Percentiles rank a stretch among this genome's conserved stretches.
Conservation (phyloP, 2,888 invertebrate species). For the Cryptocheilus praepositus region DNA sequence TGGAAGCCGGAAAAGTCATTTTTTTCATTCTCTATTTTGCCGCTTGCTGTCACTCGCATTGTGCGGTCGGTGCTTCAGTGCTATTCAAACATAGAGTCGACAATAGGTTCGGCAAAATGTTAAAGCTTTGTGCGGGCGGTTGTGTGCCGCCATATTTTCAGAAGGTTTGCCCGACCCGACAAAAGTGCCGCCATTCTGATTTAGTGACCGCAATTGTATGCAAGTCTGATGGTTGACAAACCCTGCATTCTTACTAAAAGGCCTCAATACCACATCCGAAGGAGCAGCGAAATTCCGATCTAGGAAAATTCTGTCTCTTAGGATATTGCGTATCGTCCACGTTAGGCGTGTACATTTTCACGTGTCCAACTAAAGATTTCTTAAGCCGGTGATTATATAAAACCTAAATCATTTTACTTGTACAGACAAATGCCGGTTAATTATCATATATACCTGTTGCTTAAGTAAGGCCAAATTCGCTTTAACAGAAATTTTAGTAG, state of each 20-base stretch:
- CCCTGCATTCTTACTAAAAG: not conserved
- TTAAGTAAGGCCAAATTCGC: too few species aligned
- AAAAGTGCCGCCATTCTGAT: constrained; percentile 6
- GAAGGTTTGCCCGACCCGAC: not conserved
- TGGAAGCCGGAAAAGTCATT: constrained; percentile 10
- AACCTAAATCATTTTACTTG: too few species aligned
- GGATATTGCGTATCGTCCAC: too few species aligned
- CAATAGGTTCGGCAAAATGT: not conserved
- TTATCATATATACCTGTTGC: too few species aligned
- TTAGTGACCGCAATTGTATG: constrained; percentile 7
- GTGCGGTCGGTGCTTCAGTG: not conserved
- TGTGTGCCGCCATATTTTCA: constrained; percentile 4
- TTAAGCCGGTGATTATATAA: too few species aligned
- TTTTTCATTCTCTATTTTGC: constrained; percentile 3
- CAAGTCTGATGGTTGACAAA: constrained; percentile 1
- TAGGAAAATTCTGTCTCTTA: too few species aligned
- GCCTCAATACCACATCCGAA: too few species aligned
- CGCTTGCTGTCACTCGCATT: constrained; percentile 5
- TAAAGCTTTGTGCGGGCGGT: constrained; percentile 3
- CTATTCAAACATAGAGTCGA: not conserved
- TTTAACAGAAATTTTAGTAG: too few species aligned
- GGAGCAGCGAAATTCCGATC: too few species aligned
- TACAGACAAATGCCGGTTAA: too few species aligned
- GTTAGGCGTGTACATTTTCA: too few species aligned
- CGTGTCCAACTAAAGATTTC: too few species aligned